Percentiles rank a stretch among this genome's conserved stretches.
Conservation (phyloP, 2,797 vertebrate genomes). For the Cossypha heuglini region DNA sequence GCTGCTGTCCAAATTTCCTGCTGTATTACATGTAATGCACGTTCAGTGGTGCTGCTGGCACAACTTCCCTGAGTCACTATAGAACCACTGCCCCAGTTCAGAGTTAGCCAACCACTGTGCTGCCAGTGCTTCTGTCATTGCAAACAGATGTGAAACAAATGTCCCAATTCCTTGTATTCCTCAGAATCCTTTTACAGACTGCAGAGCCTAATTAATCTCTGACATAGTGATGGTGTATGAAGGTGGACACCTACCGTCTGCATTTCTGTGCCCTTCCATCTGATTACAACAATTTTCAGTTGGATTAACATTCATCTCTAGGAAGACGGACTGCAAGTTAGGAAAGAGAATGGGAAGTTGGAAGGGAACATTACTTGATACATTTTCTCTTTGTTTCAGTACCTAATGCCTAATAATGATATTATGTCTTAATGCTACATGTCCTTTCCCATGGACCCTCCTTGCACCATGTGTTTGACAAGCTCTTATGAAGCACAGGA, state of each 20-base stretch:
- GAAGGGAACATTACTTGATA: not conserved
- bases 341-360: not conserved
- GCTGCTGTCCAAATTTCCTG: conserved; percentile 34
- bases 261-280: not conserved
- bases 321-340: not conserved
- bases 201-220: not conserved
- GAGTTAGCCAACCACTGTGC: not conserved
- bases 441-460: not conserved
- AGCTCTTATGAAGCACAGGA: not conserved
- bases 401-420: not conserved
- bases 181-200: not conserved
- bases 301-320: not conserved
- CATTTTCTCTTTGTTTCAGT: not conserved
- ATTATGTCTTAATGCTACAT: not conserved
- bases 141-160: not conserved
- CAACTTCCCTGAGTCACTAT: not conserved
- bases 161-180: not conserved
- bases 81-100: not conserved
- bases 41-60: conserved; percentile 20
- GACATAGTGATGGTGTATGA: not conserved
- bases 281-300: not conserved
- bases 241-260: not conserved
- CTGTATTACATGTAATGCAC: not conserved
- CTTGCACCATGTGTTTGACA: not conserved
- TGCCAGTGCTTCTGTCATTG: not conserved